phyloP scores from a whole-genome alignment of 1,140 invertebrate genomes.

The Chymomyza costata region DNA sequence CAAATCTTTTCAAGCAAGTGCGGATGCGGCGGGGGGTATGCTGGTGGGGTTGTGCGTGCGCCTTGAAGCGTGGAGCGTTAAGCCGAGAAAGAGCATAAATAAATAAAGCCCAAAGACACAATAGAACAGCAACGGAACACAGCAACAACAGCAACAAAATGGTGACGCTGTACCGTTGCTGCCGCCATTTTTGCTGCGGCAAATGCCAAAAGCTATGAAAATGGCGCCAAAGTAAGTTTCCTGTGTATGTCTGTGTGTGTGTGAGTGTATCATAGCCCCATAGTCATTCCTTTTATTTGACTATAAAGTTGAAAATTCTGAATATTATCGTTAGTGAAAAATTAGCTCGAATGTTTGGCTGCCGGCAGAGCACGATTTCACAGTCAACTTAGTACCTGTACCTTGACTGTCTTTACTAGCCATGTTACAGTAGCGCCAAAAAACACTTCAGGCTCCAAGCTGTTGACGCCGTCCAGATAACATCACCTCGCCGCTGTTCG shows the following conservation, averaged over 20 bases:
- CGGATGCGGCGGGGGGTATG: conserved; percentile 8
- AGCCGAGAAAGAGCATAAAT: conserved; percentile 70
- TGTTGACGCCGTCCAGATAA: conserved; percentile 52
- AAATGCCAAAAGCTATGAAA: conserved; percentile 59
- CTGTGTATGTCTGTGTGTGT: conserved; percentile 2
- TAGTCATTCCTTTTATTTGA: conserved; percentile 60
- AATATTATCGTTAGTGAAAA: conserved; percentile 73
- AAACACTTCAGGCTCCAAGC: conserved; percentile 46
- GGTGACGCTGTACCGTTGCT: conserved; percentile 51
- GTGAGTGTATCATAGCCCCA: conserved; percentile 22
- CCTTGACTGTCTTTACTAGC: conserved; percentile 14
- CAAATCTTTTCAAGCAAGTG: neutral
- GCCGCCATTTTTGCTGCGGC: conserved; percentile 46
- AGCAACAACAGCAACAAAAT: conserved; percentile 49
- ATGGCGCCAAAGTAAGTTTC: conserved; percentile 67
- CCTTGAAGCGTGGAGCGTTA: conserved; percentile 65
- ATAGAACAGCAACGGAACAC: conserved; percentile 7
- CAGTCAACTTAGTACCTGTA: conserved; percentile 22
- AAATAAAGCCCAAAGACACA: conserved; percentile 43
- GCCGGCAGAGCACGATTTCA: neutral
- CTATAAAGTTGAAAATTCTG: conserved; percentile 71
- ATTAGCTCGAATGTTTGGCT: conserved; percentile 59
- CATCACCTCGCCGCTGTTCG: conserved; percentile 17
- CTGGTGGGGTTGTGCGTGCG: conserved; percentile 27
- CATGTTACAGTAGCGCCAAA: conserved; percentile 44